Evolutionary conservation across 1,140 invertebrate species (phyloP), one percentile per base, ranked within the genome.

Genomic region (Eumeta japonica): DNA sequence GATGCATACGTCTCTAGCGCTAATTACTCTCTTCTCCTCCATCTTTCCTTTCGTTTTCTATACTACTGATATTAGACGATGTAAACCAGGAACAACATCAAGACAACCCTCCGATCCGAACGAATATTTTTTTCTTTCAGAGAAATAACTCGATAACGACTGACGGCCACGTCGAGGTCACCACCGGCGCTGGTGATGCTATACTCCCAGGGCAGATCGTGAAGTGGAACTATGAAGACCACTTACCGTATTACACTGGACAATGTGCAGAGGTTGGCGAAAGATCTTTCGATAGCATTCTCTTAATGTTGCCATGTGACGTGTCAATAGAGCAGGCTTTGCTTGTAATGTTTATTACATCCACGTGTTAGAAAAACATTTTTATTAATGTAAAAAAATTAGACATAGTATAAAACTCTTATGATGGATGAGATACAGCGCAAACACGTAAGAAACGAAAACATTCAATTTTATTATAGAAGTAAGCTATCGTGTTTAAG

Each of bases 111-210:
- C 7, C 7, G 7, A n/a, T 24, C 20, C 7, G 13, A 5, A 13
- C 5, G 5, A 30, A 10, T 14, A 14, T 30, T 30, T 10, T 5
- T 38, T 28, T 29, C 55, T 66, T 65, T 3, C 55, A 90, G 82
- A 84, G 85, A 59, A 92, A 91, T 47, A 85, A 83, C 44, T 86
- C 87, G 0, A 72, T 78, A 1, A 78, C 79, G 2, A 81, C 83
- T 14, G 87, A 89, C 10, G 88, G 88, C 0, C 72, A 83, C 18
- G 85, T 82, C 48, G 89, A 87, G 47, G 83, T 90, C 61, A 81
- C 79, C 15, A 89, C 86, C 0, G 87, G 87, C 0, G 70, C 55
- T 0, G 58, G 75, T 16, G 73, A 81, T 16, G 77, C 87, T 1
- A 45, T 50, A 0, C 66, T 83, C 5, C 74, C 89, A 28, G 88